Conservation (phyloP, 1,140 invertebrate genomes). For the Spodoptera frugiperda region DNA sequence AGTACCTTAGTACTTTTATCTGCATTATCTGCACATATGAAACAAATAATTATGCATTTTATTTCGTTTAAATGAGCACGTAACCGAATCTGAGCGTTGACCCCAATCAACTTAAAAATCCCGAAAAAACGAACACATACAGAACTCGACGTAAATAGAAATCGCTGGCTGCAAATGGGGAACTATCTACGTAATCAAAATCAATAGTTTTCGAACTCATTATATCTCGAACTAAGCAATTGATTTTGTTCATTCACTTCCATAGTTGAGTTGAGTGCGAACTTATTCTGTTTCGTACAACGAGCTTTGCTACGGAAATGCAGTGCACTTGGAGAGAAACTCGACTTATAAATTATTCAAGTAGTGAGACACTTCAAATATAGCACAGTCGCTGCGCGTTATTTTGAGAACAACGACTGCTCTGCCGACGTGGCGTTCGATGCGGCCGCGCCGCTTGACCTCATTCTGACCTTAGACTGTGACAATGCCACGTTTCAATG, state of each 20-base stretch:
- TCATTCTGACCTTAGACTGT: slow-evolving; percentile 50
- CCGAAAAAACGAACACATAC: not conserved
- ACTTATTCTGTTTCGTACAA: slow-evolving; percentile 61
- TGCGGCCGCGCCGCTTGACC: slow-evolving; percentile 54
- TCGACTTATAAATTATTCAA: slow-evolving; percentile 84
- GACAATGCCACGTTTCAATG: slow-evolving; percentile 29
- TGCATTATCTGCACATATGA: too few relatives aligned
- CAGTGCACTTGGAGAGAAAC: slow-evolving; percentile 74
- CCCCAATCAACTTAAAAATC: too few relatives aligned
- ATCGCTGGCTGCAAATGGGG: not conserved
- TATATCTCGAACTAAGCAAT: slow-evolving; percentile 40
- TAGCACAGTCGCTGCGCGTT: slow-evolving; percentile 75
- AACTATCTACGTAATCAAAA: not conserved
- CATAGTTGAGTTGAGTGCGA: slow-evolving; percentile 69
- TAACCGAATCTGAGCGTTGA: too few relatives aligned
- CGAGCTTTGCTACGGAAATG: slow-evolving; percentile 74
- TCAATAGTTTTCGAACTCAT: slow-evolving; percentile 13
- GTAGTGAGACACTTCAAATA: slow-evolving; percentile 82
- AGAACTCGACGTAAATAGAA: too few relatives aligned
- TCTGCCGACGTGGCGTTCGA: slow-evolving; percentile 39
- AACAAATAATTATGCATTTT: too few relatives aligned
- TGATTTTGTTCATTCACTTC: slow-evolving; percentile 52
- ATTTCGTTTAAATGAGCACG: too few relatives aligned
- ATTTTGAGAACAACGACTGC: slow-evolving; percentile 77
- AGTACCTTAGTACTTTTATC: too few relatives aligned